Evolutionary conservation across 2,888 invertebrate genomes (phyloP), one percentile per base, ranked within the genome.

Genomic region (Rhagophthalmus giganteus): DNA sequence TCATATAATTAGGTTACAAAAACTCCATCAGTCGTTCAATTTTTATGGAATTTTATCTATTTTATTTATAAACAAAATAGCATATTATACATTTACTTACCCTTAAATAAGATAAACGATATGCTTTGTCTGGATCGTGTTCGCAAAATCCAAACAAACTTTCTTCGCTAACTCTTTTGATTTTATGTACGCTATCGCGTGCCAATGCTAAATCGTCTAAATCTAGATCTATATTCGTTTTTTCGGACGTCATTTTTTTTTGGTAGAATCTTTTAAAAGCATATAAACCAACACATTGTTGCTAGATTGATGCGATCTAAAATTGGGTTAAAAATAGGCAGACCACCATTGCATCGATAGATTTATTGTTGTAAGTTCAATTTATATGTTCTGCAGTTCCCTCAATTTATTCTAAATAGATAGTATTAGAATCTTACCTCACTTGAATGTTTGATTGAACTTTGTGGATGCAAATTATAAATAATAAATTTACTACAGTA

Each of bases 21-120:
- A 20, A 20, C 3, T 7, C 7, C 20, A 7, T 20, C 7, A 20
- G 7, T 3, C 20, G n/a, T n/a, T n/a, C n/a, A n/a, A n/a, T n/a
- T n/a, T n/a, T n/a, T n/a, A n/a, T n/a, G n/a, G n/a, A n/a, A n/a
- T n/a, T n/a, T n/a, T n/a, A n/a, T n/a, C n/a, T n/a, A n/a, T n/a
- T n/a, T n/a, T n/a, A n/a, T n/a, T n/a, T n/a, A n/a, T n/a, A n/a
- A n/a, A n/a, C n/a, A n/a, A n/a, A n/a, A n/a, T n/a, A n/a, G n/a
- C n/a, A 20, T 5, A 20, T 20, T 33, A 38, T 14, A 42, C 25
- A 31, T 31, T 3, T n/a, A 59, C 64, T 63, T 62, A 71, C 72
- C 58, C 67, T 66, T 45, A 73, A 60, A 56, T 71, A 66, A 0
- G 66, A 65, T 4, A 68, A 55, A 11, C 66, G 61, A 68, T 69